phyloP scores from a whole-genome alignment of 53 echinoderm and acorn worm genomes.

The Astropecten irregularis region DNA sequence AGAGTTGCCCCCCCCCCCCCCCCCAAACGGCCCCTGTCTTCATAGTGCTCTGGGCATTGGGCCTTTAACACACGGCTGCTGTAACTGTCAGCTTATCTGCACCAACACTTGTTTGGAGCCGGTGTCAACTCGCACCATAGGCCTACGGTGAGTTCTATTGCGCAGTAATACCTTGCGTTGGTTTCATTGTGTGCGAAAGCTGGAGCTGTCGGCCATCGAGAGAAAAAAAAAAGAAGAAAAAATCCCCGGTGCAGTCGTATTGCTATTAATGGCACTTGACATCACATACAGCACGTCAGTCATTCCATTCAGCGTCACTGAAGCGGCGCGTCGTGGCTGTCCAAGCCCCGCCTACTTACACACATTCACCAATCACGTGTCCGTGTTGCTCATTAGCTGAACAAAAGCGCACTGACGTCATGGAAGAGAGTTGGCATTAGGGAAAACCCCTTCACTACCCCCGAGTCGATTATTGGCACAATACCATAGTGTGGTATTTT shows the following conservation, averaged over 20 bases:
- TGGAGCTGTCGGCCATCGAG: too few relatives aligned
- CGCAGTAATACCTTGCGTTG: too few relatives aligned
- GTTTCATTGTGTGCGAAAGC: too few relatives aligned
- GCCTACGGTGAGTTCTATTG: too few relatives aligned
- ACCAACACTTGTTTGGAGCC: too few relatives aligned
- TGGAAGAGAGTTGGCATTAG: neutral
- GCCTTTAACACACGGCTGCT: too few relatives aligned
- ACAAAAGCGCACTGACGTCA: slow-evolving; percentile 14
- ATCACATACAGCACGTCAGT: neutral
- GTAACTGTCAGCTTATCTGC: too few relatives aligned
- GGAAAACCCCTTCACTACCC: neutral
- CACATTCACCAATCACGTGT: slow-evolving; percentile 20
- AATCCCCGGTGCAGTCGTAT: slow-evolving; percentile 20
- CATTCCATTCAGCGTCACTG: slow-evolving; percentile 47
- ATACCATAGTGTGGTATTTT: too few relatives aligned
- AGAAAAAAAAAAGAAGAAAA: neutral
- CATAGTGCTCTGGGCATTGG: too few relatives aligned
- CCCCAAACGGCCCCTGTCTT: too few relatives aligned
- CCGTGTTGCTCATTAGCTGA: neutral
- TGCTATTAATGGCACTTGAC: slow-evolving; percentile 33
- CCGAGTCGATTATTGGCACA: neutral
- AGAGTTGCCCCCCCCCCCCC: too few relatives aligned
- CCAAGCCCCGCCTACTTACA: neutral
- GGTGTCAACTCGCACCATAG: too few relatives aligned
- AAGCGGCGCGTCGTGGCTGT: neutral